A percentile compares a stretch with the other conserved stretches of the same genome.
Conservation (phyloP, 2,113 vertebrate species). For the Myotis lucifugus region DNA sequence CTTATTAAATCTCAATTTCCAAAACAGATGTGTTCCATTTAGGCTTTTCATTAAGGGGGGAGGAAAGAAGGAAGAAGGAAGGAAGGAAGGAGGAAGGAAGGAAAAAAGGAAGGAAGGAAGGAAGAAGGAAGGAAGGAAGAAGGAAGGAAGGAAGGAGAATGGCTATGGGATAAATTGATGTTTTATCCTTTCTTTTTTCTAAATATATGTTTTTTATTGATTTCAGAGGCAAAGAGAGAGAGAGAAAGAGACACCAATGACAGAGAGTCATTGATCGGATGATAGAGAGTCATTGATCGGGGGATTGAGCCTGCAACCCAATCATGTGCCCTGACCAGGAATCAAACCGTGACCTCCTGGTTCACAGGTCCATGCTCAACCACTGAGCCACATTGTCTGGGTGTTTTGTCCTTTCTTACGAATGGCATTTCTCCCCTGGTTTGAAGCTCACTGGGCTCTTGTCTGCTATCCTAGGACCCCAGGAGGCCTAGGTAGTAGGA, state of each 20-base stretch:
- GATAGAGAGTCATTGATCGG: too few relatives aligned
- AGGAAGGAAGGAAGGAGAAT: not conserved
- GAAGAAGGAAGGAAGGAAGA: not conserved
- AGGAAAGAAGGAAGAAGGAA: not conserved
- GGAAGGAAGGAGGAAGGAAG: too few relatives aligned
- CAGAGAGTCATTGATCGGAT: too few relatives aligned
- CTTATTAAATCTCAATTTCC: constrained; percentile 75
- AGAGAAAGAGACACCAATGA: too few relatives aligned
- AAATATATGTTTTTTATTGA: too few relatives aligned
- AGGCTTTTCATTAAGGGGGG: constrained; percentile 57
- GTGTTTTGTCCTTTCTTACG: not conserved
- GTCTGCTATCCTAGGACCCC: not conserved
- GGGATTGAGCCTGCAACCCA: too few relatives aligned
- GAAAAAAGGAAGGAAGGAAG: not conserved
- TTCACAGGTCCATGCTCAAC: too few relatives aligned
- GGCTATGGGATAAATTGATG: not conserved
- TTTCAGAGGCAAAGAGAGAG: too few relatives aligned
- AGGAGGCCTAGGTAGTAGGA: not conserved
- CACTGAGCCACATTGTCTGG: too few relatives aligned
- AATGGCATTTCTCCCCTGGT: not conserved
- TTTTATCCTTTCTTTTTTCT: not conserved
- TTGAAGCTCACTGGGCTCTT: not conserved
- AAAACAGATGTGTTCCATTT: constrained; percentile 60
- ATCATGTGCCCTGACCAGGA: too few relatives aligned
- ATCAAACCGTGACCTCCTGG: too few relatives aligned